These are phyloP conservation scores for Cephus cinctus DNA, from an alignment of 1,140 invertebrate genomes.

Conservation along the genomic window DNA sequence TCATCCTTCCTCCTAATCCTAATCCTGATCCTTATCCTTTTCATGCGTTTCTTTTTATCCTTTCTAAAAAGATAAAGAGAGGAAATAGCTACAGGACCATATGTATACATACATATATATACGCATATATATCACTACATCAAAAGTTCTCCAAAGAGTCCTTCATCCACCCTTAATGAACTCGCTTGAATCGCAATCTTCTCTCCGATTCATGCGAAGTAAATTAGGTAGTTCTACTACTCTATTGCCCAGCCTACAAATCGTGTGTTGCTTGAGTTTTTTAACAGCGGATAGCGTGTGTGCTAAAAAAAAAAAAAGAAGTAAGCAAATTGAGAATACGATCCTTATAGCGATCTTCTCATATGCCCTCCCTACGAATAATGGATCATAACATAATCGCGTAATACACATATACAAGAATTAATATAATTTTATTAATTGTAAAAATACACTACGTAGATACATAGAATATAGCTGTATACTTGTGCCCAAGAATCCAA, in stretches of 20 bases:
- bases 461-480: slow-evolving; percentile 15
- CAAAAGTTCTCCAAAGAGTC: slow-evolving; percentile 47
- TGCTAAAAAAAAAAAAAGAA: slow-evolving; percentile 26
- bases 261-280: slow-evolving; percentile 48
- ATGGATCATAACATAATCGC: slow-evolving; percentile 30
- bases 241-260: slow-evolving; percentile 34
- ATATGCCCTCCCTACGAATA: slow-evolving; percentile 19
- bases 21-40: too few species aligned
- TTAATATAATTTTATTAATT: slow-evolving; percentile 29
- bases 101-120: too few species aligned
- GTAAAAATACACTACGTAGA: slow-evolving; percentile 27
- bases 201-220: too few species aligned
- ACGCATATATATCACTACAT: too few species aligned
- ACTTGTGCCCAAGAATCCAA: too few species aligned
- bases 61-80: too few species aligned
- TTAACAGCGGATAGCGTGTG: slow-evolving; percentile 39
- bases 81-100: too few species aligned
- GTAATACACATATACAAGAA: slow-evolving; percentile 33
- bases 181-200: too few species aligned
- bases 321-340: slow-evolving; percentile 9
- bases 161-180: neutral
- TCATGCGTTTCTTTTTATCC: too few species aligned
- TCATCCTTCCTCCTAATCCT: too few species aligned
- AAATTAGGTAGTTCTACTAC: slow-evolving; percentile 35
- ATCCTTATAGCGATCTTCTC: slow-evolving; percentile 9